Evolutionary conservation across 64 coral and sea anemone species (phyloP).

Genomic region (Dendronephthya gigantea): DNA sequence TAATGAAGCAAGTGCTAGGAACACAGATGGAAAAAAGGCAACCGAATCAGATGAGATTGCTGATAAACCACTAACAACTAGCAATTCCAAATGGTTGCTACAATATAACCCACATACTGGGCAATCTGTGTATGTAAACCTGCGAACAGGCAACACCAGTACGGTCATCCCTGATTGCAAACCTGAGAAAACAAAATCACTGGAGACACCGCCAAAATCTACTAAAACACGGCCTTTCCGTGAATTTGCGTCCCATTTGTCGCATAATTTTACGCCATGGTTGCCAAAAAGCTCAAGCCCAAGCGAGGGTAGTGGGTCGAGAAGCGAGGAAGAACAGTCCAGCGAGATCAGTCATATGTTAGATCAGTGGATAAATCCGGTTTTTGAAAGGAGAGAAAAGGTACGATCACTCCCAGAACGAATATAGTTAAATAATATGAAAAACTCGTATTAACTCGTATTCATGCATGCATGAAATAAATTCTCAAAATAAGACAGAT

Average conservation of each 20-base stretch:
- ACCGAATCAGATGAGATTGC: too few relatives aligned
- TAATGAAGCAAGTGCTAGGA: background rate
- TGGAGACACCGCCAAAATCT: background rate
- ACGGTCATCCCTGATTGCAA: constrained; percentile 19
- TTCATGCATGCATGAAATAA: too few relatives aligned
- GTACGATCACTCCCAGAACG: too few relatives aligned
- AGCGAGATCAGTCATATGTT: constrained; percentile 28
- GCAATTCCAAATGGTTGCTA: constrained; percentile 40
- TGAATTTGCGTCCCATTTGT: constrained; percentile 55
- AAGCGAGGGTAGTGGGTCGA: background rate
- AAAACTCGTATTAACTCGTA: too few relatives aligned
- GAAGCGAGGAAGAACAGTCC: background rate
- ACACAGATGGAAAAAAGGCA: too few relatives aligned
- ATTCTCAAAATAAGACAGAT: background rate
- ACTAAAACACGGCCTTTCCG: constrained; percentile 10
- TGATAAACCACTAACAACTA: background rate
- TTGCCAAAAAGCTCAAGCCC: constrained; percentile 40
- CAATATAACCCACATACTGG: constrained; percentile 44
- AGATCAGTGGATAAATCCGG: constrained; percentile 50
- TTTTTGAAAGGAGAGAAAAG: constrained; percentile 49
- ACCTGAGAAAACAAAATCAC: background rate
- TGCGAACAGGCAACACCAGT: constrained; percentile 60
- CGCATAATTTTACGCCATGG: constrained; percentile 85
- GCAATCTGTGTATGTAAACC: constrained; percentile 58
- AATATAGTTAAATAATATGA: too few relatives aligned